Conservation (phyloP, 2,797 vertebrate genomes). For the Prionace glauca region DNA sequence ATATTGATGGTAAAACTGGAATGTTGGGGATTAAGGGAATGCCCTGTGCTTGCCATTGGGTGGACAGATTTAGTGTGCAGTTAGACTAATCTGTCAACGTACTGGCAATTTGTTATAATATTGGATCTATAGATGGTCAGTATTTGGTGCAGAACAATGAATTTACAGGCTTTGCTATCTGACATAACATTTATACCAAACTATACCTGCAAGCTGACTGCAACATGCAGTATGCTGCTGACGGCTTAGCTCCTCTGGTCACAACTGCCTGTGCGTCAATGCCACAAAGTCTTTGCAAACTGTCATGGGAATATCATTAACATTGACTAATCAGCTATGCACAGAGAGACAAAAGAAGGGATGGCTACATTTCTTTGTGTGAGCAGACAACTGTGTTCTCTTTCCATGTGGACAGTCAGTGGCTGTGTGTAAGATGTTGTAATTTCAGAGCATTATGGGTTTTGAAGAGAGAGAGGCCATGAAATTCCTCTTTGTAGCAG, state of each 20-base stretch:
- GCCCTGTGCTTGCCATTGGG: background rate
- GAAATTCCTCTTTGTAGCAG: background rate
- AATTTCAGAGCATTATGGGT: background rate
- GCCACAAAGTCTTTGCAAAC: background rate
- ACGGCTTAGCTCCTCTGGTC: background rate
- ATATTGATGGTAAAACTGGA: background rate
- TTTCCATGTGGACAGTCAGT: background rate
- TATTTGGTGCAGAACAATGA: background rate
- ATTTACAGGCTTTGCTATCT: background rate
- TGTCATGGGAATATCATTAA: background rate
- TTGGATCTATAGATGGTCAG: background rate
- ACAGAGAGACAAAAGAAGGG: background rate
- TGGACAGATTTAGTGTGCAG: background rate
- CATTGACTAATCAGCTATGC: background rate
- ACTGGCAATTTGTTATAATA: background rate
- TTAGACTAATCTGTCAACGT: background rate
- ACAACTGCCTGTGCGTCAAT: background rate
- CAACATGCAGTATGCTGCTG: background rate
- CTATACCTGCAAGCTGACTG: background rate
- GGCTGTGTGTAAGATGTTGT: background rate
- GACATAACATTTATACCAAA: background rate
- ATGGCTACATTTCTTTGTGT: background rate
- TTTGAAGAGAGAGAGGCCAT: background rate
- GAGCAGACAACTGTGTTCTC: background rate
- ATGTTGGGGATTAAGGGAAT: background rate